These are phyloP conservation scores for Knipowitschia caucasica DNA, from an alignment of 2,797 vertebrate genomes.

Conservation along the genomic window DNA sequence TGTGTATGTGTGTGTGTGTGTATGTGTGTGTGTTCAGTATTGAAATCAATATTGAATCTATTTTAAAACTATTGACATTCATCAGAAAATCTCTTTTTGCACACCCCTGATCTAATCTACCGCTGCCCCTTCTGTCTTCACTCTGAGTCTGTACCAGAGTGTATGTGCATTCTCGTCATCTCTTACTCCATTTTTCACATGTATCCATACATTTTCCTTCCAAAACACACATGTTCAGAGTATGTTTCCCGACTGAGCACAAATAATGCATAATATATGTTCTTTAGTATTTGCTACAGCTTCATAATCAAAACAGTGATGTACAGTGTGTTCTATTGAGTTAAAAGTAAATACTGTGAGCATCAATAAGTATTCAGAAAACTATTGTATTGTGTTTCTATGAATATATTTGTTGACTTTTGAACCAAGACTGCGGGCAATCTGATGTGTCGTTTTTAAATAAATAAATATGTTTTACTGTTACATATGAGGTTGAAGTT, in stretches of 20 bases:
- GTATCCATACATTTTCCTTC: too few species aligned
- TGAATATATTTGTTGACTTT: constrained; percentile 59
- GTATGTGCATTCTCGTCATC: too few species aligned
- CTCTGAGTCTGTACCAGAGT: too few species aligned
- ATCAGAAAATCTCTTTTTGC: too few species aligned
- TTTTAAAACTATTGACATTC: too few species aligned
- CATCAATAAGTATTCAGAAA: constrained; percentile 61
- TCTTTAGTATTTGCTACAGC: constrained; percentile 1
- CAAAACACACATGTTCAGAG: too few species aligned
- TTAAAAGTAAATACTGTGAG: constrained; percentile 73
- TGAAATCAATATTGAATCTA: too few species aligned
- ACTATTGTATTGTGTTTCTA: constrained; percentile 60
- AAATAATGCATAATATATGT: constrained; percentile 52
- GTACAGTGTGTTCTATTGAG: constrained; percentile 61
- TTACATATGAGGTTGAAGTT: not conserved
- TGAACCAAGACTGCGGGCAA: constrained; percentile 78
- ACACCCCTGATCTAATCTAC: too few species aligned
- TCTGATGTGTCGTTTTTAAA: constrained; percentile 61
- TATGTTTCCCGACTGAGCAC: constrained; percentile 57
- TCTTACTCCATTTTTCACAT: too few species aligned
- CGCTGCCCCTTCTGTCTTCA: too few species aligned
- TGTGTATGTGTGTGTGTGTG: too few species aligned
- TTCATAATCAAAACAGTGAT: constrained; percentile 38
- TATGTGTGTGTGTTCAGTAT: too few species aligned
- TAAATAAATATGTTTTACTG: constrained; percentile 63